Base-by-base conservation (phyloP, 2,797 vertebrate genomes). In the Hipposideros larvatus region DNA sequence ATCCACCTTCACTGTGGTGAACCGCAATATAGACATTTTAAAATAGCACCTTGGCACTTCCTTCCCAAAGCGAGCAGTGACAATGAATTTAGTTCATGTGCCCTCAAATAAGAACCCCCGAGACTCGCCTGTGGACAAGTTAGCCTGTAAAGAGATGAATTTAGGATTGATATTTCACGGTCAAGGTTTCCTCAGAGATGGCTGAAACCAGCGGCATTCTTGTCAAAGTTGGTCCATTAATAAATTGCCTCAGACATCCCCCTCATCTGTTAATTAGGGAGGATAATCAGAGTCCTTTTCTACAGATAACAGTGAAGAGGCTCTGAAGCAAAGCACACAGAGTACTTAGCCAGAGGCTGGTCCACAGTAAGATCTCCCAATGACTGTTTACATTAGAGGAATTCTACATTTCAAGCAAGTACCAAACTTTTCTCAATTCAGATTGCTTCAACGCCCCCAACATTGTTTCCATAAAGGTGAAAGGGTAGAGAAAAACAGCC, bases 121-220 rank as follows among this genome's bases (percentile, higher is more conserved):
- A 94, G 53, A 93, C 28, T 94, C 75, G 1, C 18, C 57, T 16
- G 0, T 88, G 34, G 51, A 75, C 24, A 85, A 91, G 31, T 19
- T 82, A 93, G 28, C 18, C 14, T 48, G 0, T 95, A 82, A 90
- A 66, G 41, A 34, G 34, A 48, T 46, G 4, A 59, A 78, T 94
- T 59, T 86, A 85, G 34, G 21, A 87, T 77, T 16, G 11, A 26
- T 79, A 92, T 68, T 43, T 87, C 43, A 55, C 21, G 8, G 18
- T 85, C 18, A 19, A 7, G n/a, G 22, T 70, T 94, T 92, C 19
- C 51, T 93, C 51, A 93, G 75, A 63, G 34, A 78, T 88, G 7
- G 91, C n/a, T 91, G 19, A 94, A 95, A 2, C 41, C 34, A 80
- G n/a, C 71, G 10, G 51, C 22, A 93, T 65, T 88, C 24, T 85